Evolutionary conservation across 2,888 invertebrate genomes (phyloP).

Genomic region (Chalcis sispes): DNA sequence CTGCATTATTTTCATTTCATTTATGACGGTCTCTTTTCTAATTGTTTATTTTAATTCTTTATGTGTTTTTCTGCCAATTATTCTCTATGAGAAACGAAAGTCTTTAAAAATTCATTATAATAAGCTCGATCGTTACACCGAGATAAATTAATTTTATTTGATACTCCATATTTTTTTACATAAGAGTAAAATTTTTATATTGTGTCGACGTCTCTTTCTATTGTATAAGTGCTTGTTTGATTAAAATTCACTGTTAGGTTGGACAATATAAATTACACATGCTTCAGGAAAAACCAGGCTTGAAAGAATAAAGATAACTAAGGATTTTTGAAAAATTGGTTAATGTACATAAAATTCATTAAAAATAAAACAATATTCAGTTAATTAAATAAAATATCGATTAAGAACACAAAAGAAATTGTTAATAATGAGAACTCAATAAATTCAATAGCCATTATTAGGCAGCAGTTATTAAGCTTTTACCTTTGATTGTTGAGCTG

Average conservation of each 20-base stretch:
- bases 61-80: slow-evolving; percentile 42
- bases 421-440: slow-evolving; percentile 16
- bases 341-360: slow-evolving; percentile 1
- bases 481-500: slow-evolving; percentile 86
- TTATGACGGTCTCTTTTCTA: neutral
- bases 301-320: neutral
- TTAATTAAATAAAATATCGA: slow-evolving; percentile 4
- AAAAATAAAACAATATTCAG: neutral
- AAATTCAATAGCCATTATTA: slow-evolving; percentile 14
- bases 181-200: slow-evolving; percentile 28
- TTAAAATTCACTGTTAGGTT: slow-evolving; percentile 8
- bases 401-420: slow-evolving; percentile 6
- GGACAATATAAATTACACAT: too few relatives aligned
- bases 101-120: slow-evolving; percentile 11
- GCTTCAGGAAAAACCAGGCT: neutral
- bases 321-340: too few relatives aligned
- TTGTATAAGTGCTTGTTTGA: slow-evolving; percentile 29
- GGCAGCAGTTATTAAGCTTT: slow-evolving; percentile 57
- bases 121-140: slow-evolving; percentile 10
- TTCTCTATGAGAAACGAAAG: slow-evolving; percentile 45
- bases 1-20: slow-evolving; percentile 32
- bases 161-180: neutral
- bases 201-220: slow-evolving; percentile 43
- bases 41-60: neutral
- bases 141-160: slow-evolving; percentile 10